phyloP scores from a whole-genome alignment of 1,140 invertebrate genomes.

The Psix sp. region DNA sequence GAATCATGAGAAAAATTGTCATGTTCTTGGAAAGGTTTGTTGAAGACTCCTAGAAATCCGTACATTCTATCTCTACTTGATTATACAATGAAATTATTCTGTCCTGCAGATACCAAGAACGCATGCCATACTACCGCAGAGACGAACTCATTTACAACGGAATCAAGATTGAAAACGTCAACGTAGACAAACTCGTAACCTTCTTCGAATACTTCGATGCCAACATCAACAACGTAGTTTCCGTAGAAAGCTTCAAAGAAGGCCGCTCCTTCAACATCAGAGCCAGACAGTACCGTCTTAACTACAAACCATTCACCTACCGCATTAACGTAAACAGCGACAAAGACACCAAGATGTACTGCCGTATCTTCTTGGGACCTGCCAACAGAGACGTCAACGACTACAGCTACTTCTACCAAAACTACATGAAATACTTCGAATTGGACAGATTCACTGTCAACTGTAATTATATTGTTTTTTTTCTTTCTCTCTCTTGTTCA shows the following conservation, averaged over 20 bases:
- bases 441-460: constrained; percentile 74
- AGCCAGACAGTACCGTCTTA: constrained; percentile 77
- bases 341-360: constrained; percentile 73
- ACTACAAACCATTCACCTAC: constrained; percentile 82
- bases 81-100: neutral
- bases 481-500: no score
- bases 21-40: constrained; percentile 74
- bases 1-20: constrained; percentile 75
- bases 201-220: constrained; percentile 75
- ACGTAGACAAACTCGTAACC: constrained; percentile 80
- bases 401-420: constrained; percentile 61
- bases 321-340: constrained; percentile 76
- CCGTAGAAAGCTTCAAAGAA: constrained; percentile 69
- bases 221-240: constrained; percentile 72
- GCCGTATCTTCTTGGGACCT: constrained; percentile 74
- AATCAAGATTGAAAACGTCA: constrained; percentile 81
- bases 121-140: constrained; percentile 66
- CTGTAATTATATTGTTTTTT: constrained; percentile 59
- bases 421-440: constrained; percentile 73
- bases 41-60: constrained; percentile 16
- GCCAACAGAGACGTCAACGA: constrained; percentile 66
- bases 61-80: neutral
- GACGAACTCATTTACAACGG: constrained; percentile 79
- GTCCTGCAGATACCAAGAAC: constrained; percentile 67
- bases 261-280: constrained; percentile 70